These are phyloP conservation scores for Rapana venosa DNA, from an alignment of 2,888 invertebrate genomes.

Conservation along the genomic window DNA sequence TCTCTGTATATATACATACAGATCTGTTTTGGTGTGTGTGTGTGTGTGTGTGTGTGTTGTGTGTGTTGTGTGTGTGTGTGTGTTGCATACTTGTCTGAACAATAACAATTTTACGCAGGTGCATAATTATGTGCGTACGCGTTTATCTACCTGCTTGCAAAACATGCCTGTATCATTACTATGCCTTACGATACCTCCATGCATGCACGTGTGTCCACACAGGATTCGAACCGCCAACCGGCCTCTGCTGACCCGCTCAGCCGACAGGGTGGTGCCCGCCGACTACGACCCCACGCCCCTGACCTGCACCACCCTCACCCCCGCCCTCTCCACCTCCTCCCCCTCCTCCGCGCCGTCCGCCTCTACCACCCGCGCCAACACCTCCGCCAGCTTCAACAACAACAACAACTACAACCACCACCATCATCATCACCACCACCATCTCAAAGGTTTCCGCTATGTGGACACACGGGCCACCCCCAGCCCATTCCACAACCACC, in stretches of 20 bases:
- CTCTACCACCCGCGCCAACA: neutral
- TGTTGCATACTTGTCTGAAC: too few species aligned
- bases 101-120: neutral
- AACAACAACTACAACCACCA: neutral
- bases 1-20: neutral
- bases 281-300: neutral
- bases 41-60: neutral
- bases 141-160: neutral
- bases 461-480: neutral
- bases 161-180: neutral
- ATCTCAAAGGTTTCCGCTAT: conserved; percentile 17
- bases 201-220: neutral
- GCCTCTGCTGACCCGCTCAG: conserved; percentile 24
- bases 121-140: neutral
- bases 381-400: neutral
- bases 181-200: neutral
- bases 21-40: neutral
- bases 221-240: neutral
- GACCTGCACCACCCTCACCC: conserved; percentile 4
- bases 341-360: neutral
- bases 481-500: neutral
- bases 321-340: neutral
- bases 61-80: too few species aligned
- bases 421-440: neutral
- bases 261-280: conserved; percentile 31